phyloP scores from a whole-genome alignment of 1,140 invertebrate genomes.

The Pomphorhynchus laevis region DNA sequence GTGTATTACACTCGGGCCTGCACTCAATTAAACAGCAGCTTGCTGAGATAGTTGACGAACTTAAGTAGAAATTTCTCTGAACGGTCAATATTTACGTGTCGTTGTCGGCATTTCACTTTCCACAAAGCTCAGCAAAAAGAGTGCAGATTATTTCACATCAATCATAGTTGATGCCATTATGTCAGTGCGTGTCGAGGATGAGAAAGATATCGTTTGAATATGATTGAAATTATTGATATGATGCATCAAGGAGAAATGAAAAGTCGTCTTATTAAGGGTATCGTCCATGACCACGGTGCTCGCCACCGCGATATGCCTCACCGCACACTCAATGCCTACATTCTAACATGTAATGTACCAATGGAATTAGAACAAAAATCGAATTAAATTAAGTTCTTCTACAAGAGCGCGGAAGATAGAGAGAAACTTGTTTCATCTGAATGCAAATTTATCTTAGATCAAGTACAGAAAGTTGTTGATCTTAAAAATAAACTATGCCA shows the following conservation, averaged over 20 bases:
- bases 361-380: constrained; percentile 91
- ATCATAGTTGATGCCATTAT: constrained; percentile 46
- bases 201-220: constrained; percentile 47
- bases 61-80: no score
- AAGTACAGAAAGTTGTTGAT: constrained; percentile 70
- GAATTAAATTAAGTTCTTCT: constrained; percentile 95
- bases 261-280: constrained; percentile 33
- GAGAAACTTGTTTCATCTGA: constrained; percentile 74
- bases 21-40: constrained; percentile 49
- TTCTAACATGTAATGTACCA: constrained; percentile 83
- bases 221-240: constrained; percentile 97
- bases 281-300: constrained; percentile 82
- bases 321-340: constrained; percentile 53
- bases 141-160: constrained; percentile 58
- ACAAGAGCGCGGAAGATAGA: constrained; percentile 63
- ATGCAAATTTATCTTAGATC: constrained; percentile 68
- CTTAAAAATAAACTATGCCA: constrained; percentile 60
- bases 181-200: constrained; percentile 31
- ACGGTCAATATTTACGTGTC: no score
- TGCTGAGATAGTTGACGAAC: constrained; percentile 44
- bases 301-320: constrained; percentile 99
- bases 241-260: constrained; percentile 60
- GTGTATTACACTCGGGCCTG: constrained; percentile 72
- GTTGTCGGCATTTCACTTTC: constrained; percentile 53
- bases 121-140: constrained; percentile 39